Evolutionary conservation across 2,113 vertebrate genomes (phyloP).

Genomic region (Paramisgurnus dabryanus): DNA sequence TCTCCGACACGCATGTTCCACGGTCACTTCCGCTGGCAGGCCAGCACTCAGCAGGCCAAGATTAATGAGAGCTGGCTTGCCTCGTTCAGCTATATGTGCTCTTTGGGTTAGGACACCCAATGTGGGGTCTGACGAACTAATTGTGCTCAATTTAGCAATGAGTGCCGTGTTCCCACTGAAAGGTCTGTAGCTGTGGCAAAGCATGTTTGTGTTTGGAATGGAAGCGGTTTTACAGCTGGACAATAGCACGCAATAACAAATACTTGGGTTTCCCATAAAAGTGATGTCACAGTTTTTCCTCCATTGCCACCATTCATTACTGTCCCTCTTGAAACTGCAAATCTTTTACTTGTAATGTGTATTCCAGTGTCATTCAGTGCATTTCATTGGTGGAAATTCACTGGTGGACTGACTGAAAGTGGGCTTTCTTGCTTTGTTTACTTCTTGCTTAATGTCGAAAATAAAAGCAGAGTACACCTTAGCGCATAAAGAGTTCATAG

Average conservation of each 20-base stretch:
- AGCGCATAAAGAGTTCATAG: no score
- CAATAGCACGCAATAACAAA: background rate
- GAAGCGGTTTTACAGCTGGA: background rate
- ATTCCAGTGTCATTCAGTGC: background rate
- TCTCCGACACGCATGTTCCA: conserved; percentile 1
- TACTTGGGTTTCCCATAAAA: background rate
- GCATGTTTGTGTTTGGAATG: background rate
- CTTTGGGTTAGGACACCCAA: conserved; percentile 23
- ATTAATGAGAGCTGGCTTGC: conserved; percentile 39
- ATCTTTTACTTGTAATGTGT: background rate
- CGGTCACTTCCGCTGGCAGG: background rate
- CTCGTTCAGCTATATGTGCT: conserved; percentile 16
- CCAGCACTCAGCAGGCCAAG: conserved; percentile 27
- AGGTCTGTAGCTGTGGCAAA: background rate
- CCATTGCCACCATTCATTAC: background rate
- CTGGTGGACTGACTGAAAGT: no score
- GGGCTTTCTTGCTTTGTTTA: no score
- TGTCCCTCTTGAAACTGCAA: background rate
- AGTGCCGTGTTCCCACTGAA: background rate
- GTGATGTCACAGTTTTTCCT: background rate
- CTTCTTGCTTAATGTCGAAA: no score
- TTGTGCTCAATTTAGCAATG: conserved; percentile 34
- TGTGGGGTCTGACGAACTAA: conserved; percentile 29
- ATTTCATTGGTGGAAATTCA: background rate
- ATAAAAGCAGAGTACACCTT: no score